phyloP scores from a whole-genome alignment of 2,797 vertebrate species.

The Telmatherina bonti region DNA sequence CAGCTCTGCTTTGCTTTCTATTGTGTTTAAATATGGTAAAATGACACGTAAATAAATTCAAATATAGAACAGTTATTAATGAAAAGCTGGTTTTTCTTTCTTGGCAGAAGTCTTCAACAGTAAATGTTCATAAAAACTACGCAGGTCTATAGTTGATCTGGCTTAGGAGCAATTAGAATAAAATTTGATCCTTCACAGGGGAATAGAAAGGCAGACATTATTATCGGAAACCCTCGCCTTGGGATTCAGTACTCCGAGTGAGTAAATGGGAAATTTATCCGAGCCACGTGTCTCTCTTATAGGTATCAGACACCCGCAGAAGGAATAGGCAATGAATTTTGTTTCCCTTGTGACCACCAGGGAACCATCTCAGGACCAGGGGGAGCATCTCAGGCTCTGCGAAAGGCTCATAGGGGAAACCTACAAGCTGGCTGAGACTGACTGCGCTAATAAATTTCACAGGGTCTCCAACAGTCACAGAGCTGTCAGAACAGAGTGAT shows the following conservation, averaged over 20 bases:
- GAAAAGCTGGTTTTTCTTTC: background rate
- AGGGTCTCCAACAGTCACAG: constrained; percentile 64
- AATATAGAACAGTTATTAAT: no score
- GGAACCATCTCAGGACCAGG: constrained; percentile 41
- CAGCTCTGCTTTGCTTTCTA: no score
- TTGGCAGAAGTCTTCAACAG: background rate
- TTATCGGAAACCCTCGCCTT: constrained; percentile 34
- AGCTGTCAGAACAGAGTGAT: constrained; percentile 76
- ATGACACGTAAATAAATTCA: no score
- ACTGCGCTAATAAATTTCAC: constrained; percentile 66
- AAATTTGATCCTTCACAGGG: constrained; percentile 21
- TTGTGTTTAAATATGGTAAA: no score
- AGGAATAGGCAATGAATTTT: constrained; percentile 50
- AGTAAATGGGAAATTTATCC: constrained; percentile 49
- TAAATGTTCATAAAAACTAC: constrained; percentile 1
- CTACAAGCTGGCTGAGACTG: constrained; percentile 49
- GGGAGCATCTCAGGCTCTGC: constrained; percentile 30
- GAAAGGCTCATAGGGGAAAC: constrained; percentile 19
- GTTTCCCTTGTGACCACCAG: constrained; percentile 44
- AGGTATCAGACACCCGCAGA: constrained; percentile 54
- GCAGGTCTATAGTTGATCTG: constrained; percentile 20
- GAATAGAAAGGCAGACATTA: constrained; percentile 27
- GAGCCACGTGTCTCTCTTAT: constrained; percentile 37
- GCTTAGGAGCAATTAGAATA: constrained; percentile 23
- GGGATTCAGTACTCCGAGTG: constrained; percentile 41